Evolutionary conservation across 2,888 invertebrate species (phyloP), one percentile per base, ranked within the genome.

Genomic region (Athetis lepigone): DNA sequence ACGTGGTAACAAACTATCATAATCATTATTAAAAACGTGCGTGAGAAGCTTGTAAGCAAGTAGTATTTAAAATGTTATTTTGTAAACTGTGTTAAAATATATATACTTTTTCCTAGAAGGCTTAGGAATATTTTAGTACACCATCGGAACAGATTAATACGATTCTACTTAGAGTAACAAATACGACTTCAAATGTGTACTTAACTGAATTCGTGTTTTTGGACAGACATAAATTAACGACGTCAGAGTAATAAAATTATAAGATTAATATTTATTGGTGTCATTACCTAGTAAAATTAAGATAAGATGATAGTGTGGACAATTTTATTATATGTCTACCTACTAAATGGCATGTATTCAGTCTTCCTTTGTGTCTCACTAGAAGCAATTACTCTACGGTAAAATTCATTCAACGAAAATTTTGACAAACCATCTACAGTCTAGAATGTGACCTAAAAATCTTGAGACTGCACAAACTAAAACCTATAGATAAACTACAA

Each of bases 221-320:
- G 8, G 18, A 37, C n/a, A 47, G n/a, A 7, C 11, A 19, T 33
- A 51, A 7, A 51, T 40, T 25, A 43, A 49, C 50, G 6, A 39
- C 9, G 36, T 19, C 4, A 5, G 2, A 25, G 33, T 25, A 42
- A 52, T 51, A 61, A 49, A 67, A 45, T 33, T 45, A 18, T 57
- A 42, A 36, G 42, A 49, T 36, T 25, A 68, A 60, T 54, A 37
- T 67, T 68, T 67, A 66, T 51, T 37, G 33, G 37, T 25, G 45
- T 43, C 19, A 61, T 62, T 33, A 67, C 7, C 29, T 42, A 43
- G 33, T 49, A 43, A 60, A 67, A 27, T 67, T 42, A n/a, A 49
- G 67, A 67, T 54, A 67, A 46, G 40, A 29, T 47, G 13, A 60
- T 33, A 33, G 19, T 45, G 29, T 29, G 25, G 37, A 63, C 40